Base-by-base conservation (phyloP, 1,140 invertebrate genomes). In the Drosophila bocki region DNA sequence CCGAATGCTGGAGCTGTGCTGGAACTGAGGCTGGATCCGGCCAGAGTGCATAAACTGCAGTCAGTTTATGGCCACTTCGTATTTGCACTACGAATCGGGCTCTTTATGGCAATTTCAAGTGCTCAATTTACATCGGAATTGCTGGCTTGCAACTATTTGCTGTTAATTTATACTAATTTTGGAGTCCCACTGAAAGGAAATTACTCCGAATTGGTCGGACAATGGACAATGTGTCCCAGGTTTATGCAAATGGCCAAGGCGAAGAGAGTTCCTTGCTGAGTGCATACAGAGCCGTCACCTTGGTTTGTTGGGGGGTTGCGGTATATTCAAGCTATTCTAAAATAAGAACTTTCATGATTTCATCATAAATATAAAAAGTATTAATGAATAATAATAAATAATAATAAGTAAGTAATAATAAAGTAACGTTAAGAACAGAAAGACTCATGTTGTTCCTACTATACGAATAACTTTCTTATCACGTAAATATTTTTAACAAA, bases 41-140 rank as follows among this genome's bases (percentile, higher is more conserved):
- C 53, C 60, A 64, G 80, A 77, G 75, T 80, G 58, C 84, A 88
- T 86, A 88, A 86, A 88, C 59, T 88, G 83, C 63, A 74, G 70
- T 59, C 61, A 87, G 84, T 86, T 86, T 86, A 86, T 88, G 76
- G 80, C 80, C 83, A 88, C 83, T 88, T 88, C 76, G 76, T 88
- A 77, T 80, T 74, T 86, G 74, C 67, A 81, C 78, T 78, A 48
- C 76, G 76, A 77, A 80, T 77, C 69, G 61, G 67, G 75, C 82
- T 87, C 84, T 88, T 86, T 83, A 86, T 86, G 80, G 60, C 54
- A 65, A 59, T 59, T 68, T 57, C 78, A 77, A 80, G 84, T 70
- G 76, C 80, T 83, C 84, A 88, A 88, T 86, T 88, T 86, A 80
- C 84, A 88, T 77, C 50, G 76, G 70, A 80, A 83, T 80, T 78